Evolutionary conservation across 2,797 vertebrate genomes (phyloP), one percentile per base, ranked within the genome.

Genomic region (Serranus cabrilla): DNA sequence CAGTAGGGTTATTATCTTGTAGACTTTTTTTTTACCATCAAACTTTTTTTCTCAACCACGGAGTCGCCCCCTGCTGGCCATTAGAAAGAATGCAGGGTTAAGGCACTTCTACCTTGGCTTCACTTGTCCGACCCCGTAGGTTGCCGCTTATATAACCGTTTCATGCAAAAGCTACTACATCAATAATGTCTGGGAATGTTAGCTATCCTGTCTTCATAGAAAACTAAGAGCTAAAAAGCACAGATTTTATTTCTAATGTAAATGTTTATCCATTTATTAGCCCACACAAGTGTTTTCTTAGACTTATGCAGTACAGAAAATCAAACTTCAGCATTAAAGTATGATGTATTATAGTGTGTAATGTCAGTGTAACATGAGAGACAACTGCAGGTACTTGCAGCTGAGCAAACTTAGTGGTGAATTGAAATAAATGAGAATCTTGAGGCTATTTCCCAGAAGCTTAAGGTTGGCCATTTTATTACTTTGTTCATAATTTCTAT

Each of bases 341-440:
- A 59, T 79, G 64, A 77, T 55, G 46, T 73, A 77, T 70, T 76
- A 61, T n/a, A 39, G 56, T 55, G 55, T 55, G 61, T 31, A 63
- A 69, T 72, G 43, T 72, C 73, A 70, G 18, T 55, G 80, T 72
- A 73, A 84, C 66, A 70, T 51, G 71, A 81, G 58, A 83, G 56
- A 62, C 51, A 78, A 54, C 11, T 56, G 55, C 68, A 71, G 76
- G 77, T 69, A 64, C 39, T 52, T 72, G 78, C 85, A 85, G 83
- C 85, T 91, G 85, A 77, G 74, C 83, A 86, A 89, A 84, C 78
- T 31, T 62, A 7, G 20, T 3, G 70, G 23, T 58, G 31, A 75
- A 63, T 27, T 42, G 49, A 65, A 85, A 76, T 72, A 46, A 78
- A 84, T 57, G 42, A 74, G 43, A 63, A 63, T 74, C 60, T 66